These are phyloP conservation scores for Dorcus hopei DNA, from an alignment of 2,888 invertebrate genomes.

Conservation along the genomic window DNA sequence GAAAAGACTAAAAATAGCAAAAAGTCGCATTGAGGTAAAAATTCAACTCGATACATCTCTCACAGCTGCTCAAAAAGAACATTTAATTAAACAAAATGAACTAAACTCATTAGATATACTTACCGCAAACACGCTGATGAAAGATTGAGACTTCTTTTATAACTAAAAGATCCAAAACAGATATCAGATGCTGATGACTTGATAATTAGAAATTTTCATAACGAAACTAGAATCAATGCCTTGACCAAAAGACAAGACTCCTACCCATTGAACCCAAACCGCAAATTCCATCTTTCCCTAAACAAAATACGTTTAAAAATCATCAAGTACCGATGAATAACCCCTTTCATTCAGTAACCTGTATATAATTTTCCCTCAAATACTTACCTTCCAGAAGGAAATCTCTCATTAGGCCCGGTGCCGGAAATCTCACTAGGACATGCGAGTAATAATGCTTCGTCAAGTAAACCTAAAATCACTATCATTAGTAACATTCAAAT, in stretches of 20 bases:
- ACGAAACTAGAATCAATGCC: not conserved
- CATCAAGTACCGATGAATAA: too few species aligned
- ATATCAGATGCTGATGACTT: too few species aligned
- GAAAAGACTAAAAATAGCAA: slow-evolving; percentile 6
- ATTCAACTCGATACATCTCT: slow-evolving; percentile 7
- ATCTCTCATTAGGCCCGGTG: too few species aligned
- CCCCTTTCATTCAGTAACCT: too few species aligned
- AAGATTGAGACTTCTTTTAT: not conserved
- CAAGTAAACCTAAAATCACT: not conserved
- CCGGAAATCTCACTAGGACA: not conserved
- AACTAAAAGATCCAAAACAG: too few species aligned
- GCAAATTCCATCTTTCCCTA: not conserved
- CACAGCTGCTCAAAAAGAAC: not conserved
- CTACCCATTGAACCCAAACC: slow-evolving; percentile 9
- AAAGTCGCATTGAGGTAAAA: slow-evolving; percentile 5
- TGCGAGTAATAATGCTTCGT: not conserved
- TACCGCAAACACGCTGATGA: slow-evolving; percentile 4
- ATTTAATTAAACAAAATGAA: slow-evolving; percentile 9
- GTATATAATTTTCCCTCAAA: too few species aligned
- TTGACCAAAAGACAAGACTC: not conserved
- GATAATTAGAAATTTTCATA: not conserved
- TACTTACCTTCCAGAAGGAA: too few species aligned
- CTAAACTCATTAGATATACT: slow-evolving; percentile 11
- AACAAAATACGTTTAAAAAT: too few species aligned
- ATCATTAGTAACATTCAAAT: not conserved